phyloP scores from a whole-genome alignment of 2,113 vertebrate genomes.

The Furnarius figulus region DNA sequence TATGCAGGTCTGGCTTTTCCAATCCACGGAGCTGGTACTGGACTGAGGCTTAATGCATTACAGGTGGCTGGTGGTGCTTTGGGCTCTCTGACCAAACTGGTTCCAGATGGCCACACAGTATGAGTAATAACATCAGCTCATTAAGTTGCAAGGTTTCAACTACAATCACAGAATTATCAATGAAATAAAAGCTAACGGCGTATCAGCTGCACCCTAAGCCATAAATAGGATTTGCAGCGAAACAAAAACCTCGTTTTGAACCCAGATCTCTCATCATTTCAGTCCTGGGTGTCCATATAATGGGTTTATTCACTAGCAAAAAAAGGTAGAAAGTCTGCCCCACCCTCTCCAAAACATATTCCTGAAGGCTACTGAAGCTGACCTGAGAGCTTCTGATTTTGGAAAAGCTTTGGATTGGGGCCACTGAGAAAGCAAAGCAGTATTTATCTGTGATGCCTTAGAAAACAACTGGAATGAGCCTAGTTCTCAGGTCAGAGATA shows the following conservation, averaged over 20 bases:
- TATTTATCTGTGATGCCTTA: constrained; percentile 47
- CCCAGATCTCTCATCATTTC: constrained; percentile 20
- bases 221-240: constrained; percentile 71
- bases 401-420: constrained; percentile 38
- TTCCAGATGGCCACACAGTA: constrained; percentile 84
- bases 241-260: constrained; percentile 54
- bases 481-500: constrained; percentile 33
- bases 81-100: constrained; percentile 75
- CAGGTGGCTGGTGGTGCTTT: constrained; percentile 78
- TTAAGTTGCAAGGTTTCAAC: constrained; percentile 73
- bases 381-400: constrained; percentile 36
- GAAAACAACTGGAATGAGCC: constrained; percentile 26
- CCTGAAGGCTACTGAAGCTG: constrained; percentile 33
- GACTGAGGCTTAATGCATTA: constrained; percentile 79
- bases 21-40: constrained; percentile 68
- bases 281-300: constrained; percentile 3
- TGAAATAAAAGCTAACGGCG: constrained; percentile 70
- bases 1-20: constrained; percentile 74
- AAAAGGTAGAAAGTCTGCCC: neutral
- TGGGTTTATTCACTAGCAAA: constrained; percentile 52
- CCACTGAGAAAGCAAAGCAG: constrained; percentile 45
- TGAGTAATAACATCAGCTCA: constrained; percentile 76
- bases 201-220: constrained; percentile 65
- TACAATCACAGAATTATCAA: constrained; percentile 73
- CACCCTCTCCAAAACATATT: neutral